These are phyloP conservation scores for Drosophila biarmipes DNA, from an alignment of 1,140 invertebrate species.

Conservation along the genomic window DNA sequence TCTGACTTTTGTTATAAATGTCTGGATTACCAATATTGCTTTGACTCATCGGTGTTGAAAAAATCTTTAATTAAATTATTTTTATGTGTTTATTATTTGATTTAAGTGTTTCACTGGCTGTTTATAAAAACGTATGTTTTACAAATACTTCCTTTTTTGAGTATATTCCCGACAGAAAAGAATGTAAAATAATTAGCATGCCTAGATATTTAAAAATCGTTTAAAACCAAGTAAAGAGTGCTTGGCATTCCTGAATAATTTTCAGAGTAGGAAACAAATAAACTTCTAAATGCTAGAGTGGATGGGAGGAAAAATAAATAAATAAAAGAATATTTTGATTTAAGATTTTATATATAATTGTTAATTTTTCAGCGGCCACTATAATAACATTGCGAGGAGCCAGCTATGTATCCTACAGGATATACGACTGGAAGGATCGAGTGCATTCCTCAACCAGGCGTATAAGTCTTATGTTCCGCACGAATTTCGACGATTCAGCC, in stretches of 20 bases:
- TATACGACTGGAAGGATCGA: conserved; percentile 96
- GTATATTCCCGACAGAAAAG: too few species aligned
- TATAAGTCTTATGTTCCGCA: conserved; percentile 95
- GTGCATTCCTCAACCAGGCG: conserved; percentile 94
- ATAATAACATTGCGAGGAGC: conserved; percentile 94
- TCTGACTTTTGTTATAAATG: not conserved
- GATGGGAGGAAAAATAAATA: too few species aligned
- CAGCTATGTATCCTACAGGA: conserved; percentile 95
- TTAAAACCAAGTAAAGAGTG: too few species aligned
- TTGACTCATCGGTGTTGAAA: not conserved
- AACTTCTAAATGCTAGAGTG: too few species aligned
- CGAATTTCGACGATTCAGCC: conserved; percentile 93
- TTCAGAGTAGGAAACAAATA: too few species aligned
- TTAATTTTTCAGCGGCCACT: conserved; percentile 89
- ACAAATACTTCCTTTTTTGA: too few species aligned
- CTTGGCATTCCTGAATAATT: too few species aligned
- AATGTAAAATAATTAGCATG: too few species aligned
- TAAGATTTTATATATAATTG: not conserved
- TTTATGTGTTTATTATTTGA: not conserved
- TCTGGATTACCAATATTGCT: not conserved
- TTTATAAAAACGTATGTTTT: too few species aligned
- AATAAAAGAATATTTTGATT: not conserved
- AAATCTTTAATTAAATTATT: not conserved
- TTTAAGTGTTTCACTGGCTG: not conserved
- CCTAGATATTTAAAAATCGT: too few species aligned